phyloP scores from a whole-genome alignment of 35 echinoderm and acorn worm species.

The Ophioderma brevispina region DNA sequence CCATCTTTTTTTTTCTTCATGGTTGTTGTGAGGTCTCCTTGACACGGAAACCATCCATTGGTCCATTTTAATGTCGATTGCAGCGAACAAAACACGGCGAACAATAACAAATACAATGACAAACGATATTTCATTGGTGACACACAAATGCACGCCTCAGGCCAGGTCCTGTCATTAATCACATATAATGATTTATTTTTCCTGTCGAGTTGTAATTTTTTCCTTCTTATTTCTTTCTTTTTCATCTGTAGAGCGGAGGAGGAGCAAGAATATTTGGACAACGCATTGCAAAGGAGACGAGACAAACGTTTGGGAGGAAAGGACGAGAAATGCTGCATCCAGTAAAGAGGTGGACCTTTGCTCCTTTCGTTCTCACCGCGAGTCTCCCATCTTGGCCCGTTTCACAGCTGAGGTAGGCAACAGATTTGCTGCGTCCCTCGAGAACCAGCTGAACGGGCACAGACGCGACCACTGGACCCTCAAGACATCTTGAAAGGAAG shows the following conservation, averaged over 20 bases:
- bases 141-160: neutral
- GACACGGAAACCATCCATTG: neutral
- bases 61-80: neutral
- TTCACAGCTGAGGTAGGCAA: no score
- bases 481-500: no score
- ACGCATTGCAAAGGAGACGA: conserved; percentile 26
- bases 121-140: neutral
- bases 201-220: neutral
- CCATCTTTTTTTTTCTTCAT: neutral
- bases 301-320: conserved; percentile 12
- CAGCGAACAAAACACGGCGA: neutral
- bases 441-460: no score
- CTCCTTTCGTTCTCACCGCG: no score
- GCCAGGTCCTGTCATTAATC: neutral
- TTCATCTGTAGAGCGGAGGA: conserved; percentile 48
- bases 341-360: conserved; percentile 1
- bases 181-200: neutral
- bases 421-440: no score
- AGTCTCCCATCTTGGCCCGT: no score
- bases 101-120: neutral
- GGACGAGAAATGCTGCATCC: conserved; percentile 65
- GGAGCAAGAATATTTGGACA: conserved; percentile 61
- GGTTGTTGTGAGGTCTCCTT: neutral
- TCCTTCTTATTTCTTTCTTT: neutral
- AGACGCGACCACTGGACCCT: no score